Percentiles rank a stretch among this genome's conserved stretches.
phyloP scores from a whole-genome alignment of 2,797 vertebrate genomes.

The Nannoperca australis region DNA sequence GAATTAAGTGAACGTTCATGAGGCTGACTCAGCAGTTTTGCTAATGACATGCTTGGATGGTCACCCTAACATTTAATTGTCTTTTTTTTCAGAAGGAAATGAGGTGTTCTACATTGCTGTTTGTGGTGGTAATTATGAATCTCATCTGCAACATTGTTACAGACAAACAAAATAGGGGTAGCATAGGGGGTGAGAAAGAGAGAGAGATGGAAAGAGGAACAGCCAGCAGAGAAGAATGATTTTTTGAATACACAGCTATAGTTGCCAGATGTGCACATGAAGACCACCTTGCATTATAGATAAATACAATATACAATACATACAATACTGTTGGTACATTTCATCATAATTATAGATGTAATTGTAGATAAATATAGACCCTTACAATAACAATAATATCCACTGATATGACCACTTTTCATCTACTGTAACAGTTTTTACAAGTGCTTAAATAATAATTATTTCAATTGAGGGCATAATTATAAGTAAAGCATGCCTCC shows the following conservation, averaged over 20 bases:
- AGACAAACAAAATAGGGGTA: constrained; percentile 23
- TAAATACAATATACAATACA: constrained; percentile 65
- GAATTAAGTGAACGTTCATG: constrained; percentile 51
- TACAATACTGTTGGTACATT: constrained; percentile 60
- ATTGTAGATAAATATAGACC: constrained; percentile 33
- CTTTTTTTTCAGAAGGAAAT: constrained; percentile 31
- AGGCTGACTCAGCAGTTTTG: constrained; percentile 51
- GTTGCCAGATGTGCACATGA: constrained; percentile 42
- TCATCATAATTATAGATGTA: constrained; percentile 51
- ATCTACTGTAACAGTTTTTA: constrained; percentile 50
- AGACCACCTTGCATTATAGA: constrained; percentile 49
- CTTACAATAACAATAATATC: constrained; percentile 39
- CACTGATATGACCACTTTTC: constrained; percentile 38
- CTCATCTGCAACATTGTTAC: constrained; percentile 55
- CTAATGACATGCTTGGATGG: constrained; percentile 53
- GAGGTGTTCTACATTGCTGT: constrained; percentile 33
- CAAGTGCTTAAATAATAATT: constrained; percentile 69
- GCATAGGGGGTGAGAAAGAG: background rate
- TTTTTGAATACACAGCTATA: constrained; percentile 47
- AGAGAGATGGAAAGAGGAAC: background rate
- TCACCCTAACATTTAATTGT: constrained; percentile 35
- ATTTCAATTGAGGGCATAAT: constrained; percentile 45
- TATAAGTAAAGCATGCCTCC: constrained; percentile 55
- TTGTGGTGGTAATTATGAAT: constrained; percentile 59
- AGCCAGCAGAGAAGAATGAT: background rate